Conservation (phyloP, 2,113 vertebrate genomes). For the Plectropomus leopardus region DNA sequence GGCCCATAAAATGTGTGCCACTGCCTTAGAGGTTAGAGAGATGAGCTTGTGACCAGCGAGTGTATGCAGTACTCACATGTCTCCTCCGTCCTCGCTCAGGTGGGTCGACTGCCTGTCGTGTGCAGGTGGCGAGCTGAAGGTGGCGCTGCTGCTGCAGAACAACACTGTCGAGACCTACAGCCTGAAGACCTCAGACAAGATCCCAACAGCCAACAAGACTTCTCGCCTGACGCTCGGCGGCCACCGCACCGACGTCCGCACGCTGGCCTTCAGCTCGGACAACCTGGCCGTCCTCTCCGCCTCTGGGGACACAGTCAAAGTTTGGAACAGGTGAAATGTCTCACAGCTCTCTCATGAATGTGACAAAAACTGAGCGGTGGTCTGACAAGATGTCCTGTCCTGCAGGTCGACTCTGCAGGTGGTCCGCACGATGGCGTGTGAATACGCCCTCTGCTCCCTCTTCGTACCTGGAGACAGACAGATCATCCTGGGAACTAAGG, state of each 20-base stretch:
- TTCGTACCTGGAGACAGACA: conserved; percentile 97
- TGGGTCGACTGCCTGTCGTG: conserved; percentile 90
- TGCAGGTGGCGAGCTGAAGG: conserved; percentile 91
- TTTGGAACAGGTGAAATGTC: conserved; percentile 95
- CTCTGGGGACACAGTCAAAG: conserved; percentile 93
- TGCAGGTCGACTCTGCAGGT: conserved; percentile 93
- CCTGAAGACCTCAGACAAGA: conserved; percentile 77
- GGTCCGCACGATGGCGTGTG: conserved; percentile 94
- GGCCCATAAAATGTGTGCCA: too few species aligned
- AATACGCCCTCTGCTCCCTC: conserved; percentile 94
- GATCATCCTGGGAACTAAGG: conserved; percentile 95
- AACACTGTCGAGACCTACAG: conserved; percentile 91
- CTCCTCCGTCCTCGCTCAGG: conserved; percentile 75
- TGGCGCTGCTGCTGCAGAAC: conserved; percentile 93
- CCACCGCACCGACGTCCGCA: conserved; percentile 94
- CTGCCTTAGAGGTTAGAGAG: neutral
- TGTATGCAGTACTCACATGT: too few species aligned
- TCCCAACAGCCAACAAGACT: conserved; percentile 81
- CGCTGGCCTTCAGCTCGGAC: conserved; percentile 95
- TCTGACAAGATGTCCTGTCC: conserved; percentile 14
- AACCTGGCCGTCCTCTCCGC: conserved; percentile 96
- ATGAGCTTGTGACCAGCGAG: neutral
- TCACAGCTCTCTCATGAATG: neutral
- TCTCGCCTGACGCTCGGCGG: conserved; percentile 90
- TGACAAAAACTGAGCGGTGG: neutral